Evolutionary conservation across 2,888 invertebrate species (phyloP).

Genomic region (Malthinus flaveolus): DNA sequence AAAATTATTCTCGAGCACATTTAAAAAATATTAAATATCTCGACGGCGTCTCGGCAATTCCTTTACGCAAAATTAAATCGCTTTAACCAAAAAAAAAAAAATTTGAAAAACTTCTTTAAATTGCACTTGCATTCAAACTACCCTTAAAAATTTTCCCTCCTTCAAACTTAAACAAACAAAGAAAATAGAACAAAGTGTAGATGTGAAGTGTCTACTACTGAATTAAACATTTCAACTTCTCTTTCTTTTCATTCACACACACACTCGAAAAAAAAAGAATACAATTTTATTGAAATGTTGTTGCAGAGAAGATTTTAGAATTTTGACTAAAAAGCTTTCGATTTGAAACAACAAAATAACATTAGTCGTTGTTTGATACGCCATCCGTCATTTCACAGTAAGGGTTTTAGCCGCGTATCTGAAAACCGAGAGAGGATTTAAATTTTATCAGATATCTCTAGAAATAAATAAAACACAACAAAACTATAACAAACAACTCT

Average conservation of each 20-base stretch:
- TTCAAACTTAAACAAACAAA: background rate
- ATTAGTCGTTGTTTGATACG: slow-evolving; percentile 32
- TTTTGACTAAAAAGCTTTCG: slow-evolving; percentile 25
- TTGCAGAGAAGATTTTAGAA: slow-evolving; percentile 16
- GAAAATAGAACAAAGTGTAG: slow-evolving; percentile 1
- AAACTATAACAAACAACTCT: slow-evolving; percentile 28
- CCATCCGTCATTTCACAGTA: slow-evolving; percentile 25
- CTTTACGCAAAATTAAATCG: slow-evolving; percentile 39
- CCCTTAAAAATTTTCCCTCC: background rate
- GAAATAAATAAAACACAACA: slow-evolving; percentile 43
- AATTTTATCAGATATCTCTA: slow-evolving; percentile 34
- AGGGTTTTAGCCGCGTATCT: slow-evolving; percentile 21
- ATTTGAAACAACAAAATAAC: slow-evolving; percentile 34
- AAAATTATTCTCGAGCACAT: slow-evolving; percentile 37
- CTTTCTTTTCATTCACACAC: background rate
- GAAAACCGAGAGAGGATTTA: slow-evolving; percentile 28
- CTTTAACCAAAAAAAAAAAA: slow-evolving; percentile 27
- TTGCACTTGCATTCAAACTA: background rate
- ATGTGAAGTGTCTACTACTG: background rate
- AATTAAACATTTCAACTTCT: slow-evolving; percentile 2
- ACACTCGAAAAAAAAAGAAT: background rate
- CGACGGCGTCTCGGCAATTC: slow-evolving; percentile 37
- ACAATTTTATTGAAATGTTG: slow-evolving; percentile 16
- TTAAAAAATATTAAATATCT: slow-evolving; percentile 42
- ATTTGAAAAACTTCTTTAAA: slow-evolving; percentile 11